phyloP scores from a whole-genome alignment of 1,140 invertebrate genomes.

The Lamellibrachia luymesi region DNA sequence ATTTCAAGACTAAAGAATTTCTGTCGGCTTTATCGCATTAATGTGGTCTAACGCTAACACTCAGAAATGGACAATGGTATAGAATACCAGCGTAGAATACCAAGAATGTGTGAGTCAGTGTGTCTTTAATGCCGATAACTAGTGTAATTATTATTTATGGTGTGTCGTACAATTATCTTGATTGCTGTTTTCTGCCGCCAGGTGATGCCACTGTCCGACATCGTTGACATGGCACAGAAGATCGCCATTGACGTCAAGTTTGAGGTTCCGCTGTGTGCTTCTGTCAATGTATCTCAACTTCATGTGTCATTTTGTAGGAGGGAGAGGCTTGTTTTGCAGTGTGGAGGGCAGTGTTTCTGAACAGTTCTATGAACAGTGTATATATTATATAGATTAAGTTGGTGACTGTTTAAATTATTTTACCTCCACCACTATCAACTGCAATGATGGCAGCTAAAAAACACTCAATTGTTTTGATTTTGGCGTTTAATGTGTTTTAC shows the following conservation, averaged over 20 bases:
- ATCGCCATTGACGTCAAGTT: constrained; percentile 95
- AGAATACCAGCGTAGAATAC: not conserved
- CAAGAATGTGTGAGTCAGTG: not conserved
- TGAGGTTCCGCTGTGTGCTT: constrained; percentile 77
- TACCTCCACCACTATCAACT: too few species aligned
- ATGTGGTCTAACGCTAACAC: too few species aligned
- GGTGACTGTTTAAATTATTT: too few species aligned
- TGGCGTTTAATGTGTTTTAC: too few species aligned
- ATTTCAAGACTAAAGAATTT: too few species aligned
- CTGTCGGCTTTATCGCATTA: too few species aligned
- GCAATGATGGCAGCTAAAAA: too few species aligned
- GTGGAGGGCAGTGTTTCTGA: not conserved
- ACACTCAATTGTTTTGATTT: too few species aligned
- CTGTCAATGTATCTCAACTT: not conserved
- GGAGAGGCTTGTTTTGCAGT: not conserved
- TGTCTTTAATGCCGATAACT: constrained; percentile 10
- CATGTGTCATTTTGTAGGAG: not conserved
- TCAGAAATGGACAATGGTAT: too few species aligned
- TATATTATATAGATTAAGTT: not conserved
- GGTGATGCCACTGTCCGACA: constrained; percentile 87
- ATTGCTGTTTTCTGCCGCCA: constrained; percentile 33
- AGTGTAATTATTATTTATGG: constrained; percentile 10
- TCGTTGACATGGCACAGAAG: constrained; percentile 86
- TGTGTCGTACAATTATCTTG: constrained; percentile 22
- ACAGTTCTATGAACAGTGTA: not conserved